Percentiles rank a stretch among this genome's conserved stretches.
Evolutionary conservation across 2,113 vertebrate genomes (phyloP).

Genomic region (Theristicus caerulescens): DNA sequence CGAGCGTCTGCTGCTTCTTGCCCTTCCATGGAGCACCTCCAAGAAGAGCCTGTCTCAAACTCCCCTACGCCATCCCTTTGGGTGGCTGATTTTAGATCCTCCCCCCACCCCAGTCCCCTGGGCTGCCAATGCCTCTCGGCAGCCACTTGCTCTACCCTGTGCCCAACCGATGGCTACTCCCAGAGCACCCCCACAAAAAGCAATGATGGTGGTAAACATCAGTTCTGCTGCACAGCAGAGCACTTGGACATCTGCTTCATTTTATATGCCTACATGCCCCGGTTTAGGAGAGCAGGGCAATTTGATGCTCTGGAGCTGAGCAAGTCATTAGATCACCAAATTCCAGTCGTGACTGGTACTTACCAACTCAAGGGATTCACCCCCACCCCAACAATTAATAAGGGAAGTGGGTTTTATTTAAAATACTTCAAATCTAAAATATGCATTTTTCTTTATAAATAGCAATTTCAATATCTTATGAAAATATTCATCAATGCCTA

Average conservation of each 20-base stretch:
- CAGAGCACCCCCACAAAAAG: neutral
- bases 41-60: neutral
- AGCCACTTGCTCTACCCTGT: fast-evolving
- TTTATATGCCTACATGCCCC: neutral
- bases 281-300: neutral
- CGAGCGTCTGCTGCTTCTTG: neutral
- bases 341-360: neutral
- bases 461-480: neutral
- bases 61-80: neutral
- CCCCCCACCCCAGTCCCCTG: neutral
- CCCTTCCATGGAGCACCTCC: neutral
- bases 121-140: neutral
- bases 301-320: neutral
- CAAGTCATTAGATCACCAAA: neutral
- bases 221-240: neutral
- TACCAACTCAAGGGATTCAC: neutral
- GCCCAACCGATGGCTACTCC: fast-evolving
- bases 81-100: neutral
- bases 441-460: neutral
- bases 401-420: neutral
- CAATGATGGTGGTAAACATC: neutral
- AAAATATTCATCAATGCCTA: neutral
- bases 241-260: neutral
- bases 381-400: neutral
- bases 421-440: neutral